Evolutionary conservation across 2,797 vertebrate genomes (phyloP), one percentile per base, ranked within the genome.

Genomic region (Microtus agrestis): DNA sequence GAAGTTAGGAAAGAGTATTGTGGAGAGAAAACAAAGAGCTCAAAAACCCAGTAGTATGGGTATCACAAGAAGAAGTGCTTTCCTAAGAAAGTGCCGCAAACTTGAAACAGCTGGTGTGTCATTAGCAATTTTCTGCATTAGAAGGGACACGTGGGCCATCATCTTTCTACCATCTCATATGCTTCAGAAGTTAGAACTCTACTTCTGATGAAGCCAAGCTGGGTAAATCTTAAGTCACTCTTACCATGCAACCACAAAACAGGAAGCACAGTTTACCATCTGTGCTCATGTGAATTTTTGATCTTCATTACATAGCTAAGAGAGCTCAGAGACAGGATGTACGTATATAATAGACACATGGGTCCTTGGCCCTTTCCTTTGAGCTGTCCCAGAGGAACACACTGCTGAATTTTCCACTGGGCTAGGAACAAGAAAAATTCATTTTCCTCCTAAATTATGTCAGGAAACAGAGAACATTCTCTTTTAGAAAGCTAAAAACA

Each of bases 191-290:
- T 46, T 6, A 80, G 87, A 90, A 43, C 61, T 84, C 31, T 79
- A 31, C 81, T 87, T 87, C 74, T 89, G 43, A 48, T 87, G 59
- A 71, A 91, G 63, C 31, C n/a, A 82, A 54, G 25, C 10, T 74
- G 71, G 27, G 29, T 89, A 85, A 29, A 71, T 94, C 54, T 85
- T 73, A 85, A 89, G 92, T 85, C n/a, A 77, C 25, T 96, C 82
- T 88, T 76, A 89, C 74, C 27, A 82, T n/a, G 63, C 40, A 87
- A 65, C 19, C 79, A 92, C 37, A 81, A 40, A 95, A 90, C 31
- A 93, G 14, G 71, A 89, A 91, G 17, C 48, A 80, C 40, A 77
- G 34, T 80, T 90, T 91, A 93, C 87, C 65, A 90, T 54, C 46
- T 80, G 48, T 85, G 48, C 31, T 93, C 51, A 54, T 40, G 61